A percentile compares a stretch with the other conserved stretches of the same genome.
Evolutionary conservation across 2,797 vertebrate genomes (phyloP).

Genomic region (Macropus fuliginosus): DNA sequence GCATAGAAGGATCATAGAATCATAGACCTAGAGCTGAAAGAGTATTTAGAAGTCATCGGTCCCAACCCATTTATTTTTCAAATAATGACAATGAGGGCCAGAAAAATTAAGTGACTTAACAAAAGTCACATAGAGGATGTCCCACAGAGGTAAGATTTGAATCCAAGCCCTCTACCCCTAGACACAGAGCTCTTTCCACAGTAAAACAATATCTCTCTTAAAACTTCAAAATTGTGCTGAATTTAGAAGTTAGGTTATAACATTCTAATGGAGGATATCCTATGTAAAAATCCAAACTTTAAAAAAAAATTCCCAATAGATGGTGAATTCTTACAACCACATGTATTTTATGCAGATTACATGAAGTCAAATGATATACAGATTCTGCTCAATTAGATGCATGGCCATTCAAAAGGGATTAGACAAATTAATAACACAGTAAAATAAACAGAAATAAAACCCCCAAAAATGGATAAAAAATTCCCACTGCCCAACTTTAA

Average conservation of each 20-base stretch:
- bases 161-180: background rate
- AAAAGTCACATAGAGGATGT: background rate
- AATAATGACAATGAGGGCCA: background rate
- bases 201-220: background rate
- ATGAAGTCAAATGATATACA: background rate
- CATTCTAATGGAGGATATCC: background rate
- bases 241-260: background rate
- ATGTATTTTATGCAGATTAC: background rate
- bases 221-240: background rate
- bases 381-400: background rate
- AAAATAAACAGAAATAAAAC: background rate
- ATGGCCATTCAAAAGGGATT: background rate
- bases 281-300: background rate
- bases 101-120: background rate
- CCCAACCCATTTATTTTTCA: background rate
- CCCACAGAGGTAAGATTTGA: background rate
- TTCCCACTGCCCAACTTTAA: background rate
- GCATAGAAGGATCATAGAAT: background rate
- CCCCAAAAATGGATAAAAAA: background rate
- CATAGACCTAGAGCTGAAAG: background rate
- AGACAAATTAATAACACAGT: background rate
- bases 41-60: background rate
- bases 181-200: background rate
- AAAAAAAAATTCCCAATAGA: background rate
- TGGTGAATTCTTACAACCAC: background rate